Conservation (phyloP, 92 coral and sea anemone genomes). For the Muricea muricata region DNA sequence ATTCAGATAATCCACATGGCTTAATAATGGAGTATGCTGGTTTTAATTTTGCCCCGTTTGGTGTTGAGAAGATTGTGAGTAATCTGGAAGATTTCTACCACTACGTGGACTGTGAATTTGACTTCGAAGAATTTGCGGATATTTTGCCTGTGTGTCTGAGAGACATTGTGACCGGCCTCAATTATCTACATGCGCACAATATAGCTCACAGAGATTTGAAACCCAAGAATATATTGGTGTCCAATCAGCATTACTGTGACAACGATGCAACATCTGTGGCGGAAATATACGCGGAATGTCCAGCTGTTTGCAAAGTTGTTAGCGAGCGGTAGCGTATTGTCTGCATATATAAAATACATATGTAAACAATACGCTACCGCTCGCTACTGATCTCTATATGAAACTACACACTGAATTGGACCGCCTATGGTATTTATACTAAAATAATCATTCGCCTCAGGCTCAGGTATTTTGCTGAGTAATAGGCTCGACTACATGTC, state of each 20-base stretch:
- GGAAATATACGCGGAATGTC: constrained; percentile 39
- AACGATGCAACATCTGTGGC: constrained; percentile 10
- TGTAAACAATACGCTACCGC: too few species aligned
- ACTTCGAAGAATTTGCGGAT: constrained; percentile 52
- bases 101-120: constrained; percentile 48
- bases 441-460: too few species aligned
- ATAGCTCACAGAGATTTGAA: constrained; percentile 45
- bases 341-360: too few species aligned
- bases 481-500: too few species aligned
- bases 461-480: too few species aligned
- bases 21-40: constrained; percentile 60
- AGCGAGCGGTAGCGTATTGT: too few species aligned
- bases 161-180: constrained; percentile 19
- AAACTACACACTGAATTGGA: too few species aligned
- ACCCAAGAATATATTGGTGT: constrained; percentile 25
- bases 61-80: constrained; percentile 37
- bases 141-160: constrained; percentile 46
- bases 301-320: constrained; percentile 30
- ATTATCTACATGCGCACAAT: constrained; percentile 20
- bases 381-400: too few species aligned
- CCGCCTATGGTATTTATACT: too few species aligned
- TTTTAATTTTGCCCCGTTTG: constrained; percentile 43
- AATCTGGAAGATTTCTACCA: constrained; percentile 50
- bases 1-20: constrained; percentile 49
- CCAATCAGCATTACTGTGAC: constrained; percentile 38